phyloP scores from a whole-genome alignment of 2,888 invertebrate species.

The Bellardia bayeri region DNA sequence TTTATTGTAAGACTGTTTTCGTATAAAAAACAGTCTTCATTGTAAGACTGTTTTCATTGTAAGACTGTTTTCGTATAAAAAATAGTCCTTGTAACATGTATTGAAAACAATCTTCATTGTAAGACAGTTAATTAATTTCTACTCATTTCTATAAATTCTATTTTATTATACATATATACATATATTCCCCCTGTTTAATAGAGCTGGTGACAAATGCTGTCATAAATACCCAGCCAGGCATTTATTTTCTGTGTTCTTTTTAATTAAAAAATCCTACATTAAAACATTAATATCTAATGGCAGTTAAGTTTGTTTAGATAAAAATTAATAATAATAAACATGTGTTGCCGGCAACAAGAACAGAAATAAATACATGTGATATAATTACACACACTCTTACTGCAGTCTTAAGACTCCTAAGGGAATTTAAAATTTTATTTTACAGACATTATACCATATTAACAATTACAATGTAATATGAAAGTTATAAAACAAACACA shows the following conservation, averaged over 20 bases:
- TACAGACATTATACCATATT: neutral
- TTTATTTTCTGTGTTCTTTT: conserved; percentile 8
- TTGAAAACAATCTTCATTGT: no score
- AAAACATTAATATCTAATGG: conserved; percentile 30
- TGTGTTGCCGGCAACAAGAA: neutral
- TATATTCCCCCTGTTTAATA: neutral
- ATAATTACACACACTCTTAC: neutral
- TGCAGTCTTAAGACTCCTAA: neutral
- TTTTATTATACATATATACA: neutral
- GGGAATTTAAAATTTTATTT: conserved; percentile 17
- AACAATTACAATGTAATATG: conserved; percentile 11
- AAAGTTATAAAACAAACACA: conserved; percentile 2
- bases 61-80: no score
- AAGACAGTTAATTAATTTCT: neutral
- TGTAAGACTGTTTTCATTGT: no score
- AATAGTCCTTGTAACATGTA: no score
- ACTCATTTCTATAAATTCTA: neutral
- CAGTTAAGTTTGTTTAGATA: conserved; percentile 7
- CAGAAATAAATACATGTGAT: neutral
- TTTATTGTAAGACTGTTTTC: no score
- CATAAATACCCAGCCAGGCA: neutral
- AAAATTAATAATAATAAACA: conserved; percentile 41
- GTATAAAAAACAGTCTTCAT: no score
- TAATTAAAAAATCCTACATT: conserved; percentile 26
- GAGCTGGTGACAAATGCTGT: conserved; percentile 6